Evolutionary conservation across 2,888 invertebrate genomes (phyloP).

Genomic region (Notodonta ziczac): DNA sequence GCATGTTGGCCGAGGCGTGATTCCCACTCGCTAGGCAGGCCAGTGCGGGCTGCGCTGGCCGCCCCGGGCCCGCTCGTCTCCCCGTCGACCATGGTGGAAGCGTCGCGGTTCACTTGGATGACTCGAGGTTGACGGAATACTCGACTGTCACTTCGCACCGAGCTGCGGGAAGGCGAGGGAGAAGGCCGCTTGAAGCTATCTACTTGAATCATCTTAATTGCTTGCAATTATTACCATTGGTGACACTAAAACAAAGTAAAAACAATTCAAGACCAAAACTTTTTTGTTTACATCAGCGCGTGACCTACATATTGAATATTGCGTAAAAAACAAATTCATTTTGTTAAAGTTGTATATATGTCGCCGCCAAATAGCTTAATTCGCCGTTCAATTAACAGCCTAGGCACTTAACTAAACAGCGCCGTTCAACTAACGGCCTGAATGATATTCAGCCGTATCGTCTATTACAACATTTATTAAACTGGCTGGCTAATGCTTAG

Average conservation of each 20-base stretch:
- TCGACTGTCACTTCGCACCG: slow-evolving; percentile 75
- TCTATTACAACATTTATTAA: no score
- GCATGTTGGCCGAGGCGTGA: slow-evolving; percentile 58
- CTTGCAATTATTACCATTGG: slow-evolving; percentile 21
- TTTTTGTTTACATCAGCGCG: neutral
- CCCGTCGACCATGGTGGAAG: slow-evolving; percentile 79
- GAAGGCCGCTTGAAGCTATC: slow-evolving; percentile 77
- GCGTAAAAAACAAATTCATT: no score
- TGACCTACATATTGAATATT: no score
- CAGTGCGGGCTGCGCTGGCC: slow-evolving; percentile 34
- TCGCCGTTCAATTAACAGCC: no score
- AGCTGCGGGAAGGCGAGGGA: slow-evolving; percentile 77
- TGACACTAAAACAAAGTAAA: slow-evolving; percentile 28
- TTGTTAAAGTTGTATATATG: no score
- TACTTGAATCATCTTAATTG: slow-evolving; percentile 71
- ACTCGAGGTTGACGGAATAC: slow-evolving; percentile 77
- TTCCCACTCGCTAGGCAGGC: slow-evolving; percentile 57
- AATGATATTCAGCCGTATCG: no score
- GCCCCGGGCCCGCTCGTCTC: slow-evolving; percentile 51
- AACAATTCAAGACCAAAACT: neutral
- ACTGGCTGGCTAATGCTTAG: no score
- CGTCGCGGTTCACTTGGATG: slow-evolving; percentile 80
- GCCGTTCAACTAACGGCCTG: no score
- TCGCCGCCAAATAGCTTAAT: no score
- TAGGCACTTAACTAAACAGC: no score